Percentiles rank a stretch among this genome's conserved stretches.
Evolutionary conservation across 2,113 vertebrate genomes (phyloP).

Genomic region (Chaetura pelagica): DNA sequence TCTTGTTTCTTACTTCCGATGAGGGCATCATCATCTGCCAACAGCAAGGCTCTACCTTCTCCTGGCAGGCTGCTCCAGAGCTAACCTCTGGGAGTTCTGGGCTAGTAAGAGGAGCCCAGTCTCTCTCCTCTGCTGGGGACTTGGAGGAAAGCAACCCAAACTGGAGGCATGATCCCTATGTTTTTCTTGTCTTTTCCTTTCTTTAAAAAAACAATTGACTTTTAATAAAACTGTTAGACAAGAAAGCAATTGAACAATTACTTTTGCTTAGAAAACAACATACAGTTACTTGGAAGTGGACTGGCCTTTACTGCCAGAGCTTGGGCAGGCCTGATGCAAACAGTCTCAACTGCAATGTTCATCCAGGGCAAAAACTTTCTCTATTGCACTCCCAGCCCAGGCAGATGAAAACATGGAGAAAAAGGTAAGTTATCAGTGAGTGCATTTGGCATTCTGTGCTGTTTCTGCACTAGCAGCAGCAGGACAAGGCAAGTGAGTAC

Average conservation of each 20-base stretch:
- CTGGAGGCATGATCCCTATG: background rate
- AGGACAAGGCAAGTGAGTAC: background rate
- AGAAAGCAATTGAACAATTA: background rate
- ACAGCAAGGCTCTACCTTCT: background rate
- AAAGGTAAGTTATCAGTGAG: background rate
- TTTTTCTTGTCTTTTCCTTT: background rate
- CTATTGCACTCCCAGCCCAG: background rate
- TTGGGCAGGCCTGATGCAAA: background rate
- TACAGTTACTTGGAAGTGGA: background rate
- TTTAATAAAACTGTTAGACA: background rate
- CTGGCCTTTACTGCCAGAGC: background rate
- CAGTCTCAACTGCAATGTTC: background rate
- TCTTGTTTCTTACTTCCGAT: rapidly evolving
- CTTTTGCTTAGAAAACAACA: background rate
- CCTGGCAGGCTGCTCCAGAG: background rate
- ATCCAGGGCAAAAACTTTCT: background rate
- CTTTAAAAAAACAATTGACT: background rate
- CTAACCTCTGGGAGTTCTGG: background rate
- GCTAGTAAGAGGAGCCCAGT: background rate
- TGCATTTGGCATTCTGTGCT: background rate
- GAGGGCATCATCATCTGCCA: slow-evolving; percentile 26
- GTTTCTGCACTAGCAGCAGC: background rate
- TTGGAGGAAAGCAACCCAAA: background rate
- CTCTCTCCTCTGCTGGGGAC: background rate
- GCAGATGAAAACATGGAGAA: background rate